These are phyloP conservation scores for Stegodyphus mimosarum DNA, from an alignment of 1,140 invertebrate species.

Conservation along the genomic window DNA sequence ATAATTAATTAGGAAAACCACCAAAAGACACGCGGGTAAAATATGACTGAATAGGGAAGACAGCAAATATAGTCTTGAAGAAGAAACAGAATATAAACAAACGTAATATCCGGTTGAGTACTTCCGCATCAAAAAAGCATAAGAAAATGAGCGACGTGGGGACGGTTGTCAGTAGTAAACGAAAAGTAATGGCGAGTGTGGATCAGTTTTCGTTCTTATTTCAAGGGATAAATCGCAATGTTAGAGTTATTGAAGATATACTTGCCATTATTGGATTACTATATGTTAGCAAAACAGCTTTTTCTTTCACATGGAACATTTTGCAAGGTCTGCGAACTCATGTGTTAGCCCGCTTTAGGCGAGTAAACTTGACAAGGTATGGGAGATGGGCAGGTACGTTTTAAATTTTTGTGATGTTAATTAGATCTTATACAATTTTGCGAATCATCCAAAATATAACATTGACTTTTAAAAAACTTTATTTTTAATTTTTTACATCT, in stretches of 20 bases:
- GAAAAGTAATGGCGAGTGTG: constrained; percentile 40
- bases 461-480: too few species aligned
- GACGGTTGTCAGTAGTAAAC: constrained; percentile 23
- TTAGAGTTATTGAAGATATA: constrained; percentile 33
- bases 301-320: constrained; percentile 53
- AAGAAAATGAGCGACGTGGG: constrained; percentile 37
- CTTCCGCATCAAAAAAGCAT: neutral
- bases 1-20: too few species aligned
- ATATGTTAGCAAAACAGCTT: constrained; percentile 53
- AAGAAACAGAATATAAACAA: too few species aligned
- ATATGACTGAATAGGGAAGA: too few species aligned
- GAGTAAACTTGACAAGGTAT: constrained; percentile 47
- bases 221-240: constrained; percentile 37
- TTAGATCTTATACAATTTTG: too few species aligned
- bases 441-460: too few species aligned
- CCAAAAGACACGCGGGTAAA: too few species aligned
- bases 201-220: constrained; percentile 54
- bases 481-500: too few species aligned
- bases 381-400: constrained; percentile 57
- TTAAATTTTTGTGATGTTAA: neutral
- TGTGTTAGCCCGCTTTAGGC: constrained; percentile 52
- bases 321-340: constrained; percentile 54
- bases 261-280: constrained; percentile 58
- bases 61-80: too few species aligned
- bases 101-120: too few species aligned